Evolutionary conservation across 2,797 vertebrate species (phyloP).

Genomic region (Falco columbarius): DNA sequence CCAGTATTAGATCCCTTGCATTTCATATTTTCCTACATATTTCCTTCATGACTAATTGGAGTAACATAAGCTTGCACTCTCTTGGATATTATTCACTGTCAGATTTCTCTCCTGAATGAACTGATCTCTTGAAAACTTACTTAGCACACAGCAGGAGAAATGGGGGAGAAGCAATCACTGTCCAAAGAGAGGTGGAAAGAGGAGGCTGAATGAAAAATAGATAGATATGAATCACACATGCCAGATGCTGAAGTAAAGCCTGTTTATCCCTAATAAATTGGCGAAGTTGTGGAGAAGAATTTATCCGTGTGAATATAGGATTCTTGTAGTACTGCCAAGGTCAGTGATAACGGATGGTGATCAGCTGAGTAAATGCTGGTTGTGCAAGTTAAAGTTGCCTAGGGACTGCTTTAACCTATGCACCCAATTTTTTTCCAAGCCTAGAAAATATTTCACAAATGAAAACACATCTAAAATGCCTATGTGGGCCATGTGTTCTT

Average conservation of each 20-base stretch:
- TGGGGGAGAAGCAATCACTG: conserved; percentile 43
- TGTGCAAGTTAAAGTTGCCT: conserved; percentile 39
- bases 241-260: conserved; percentile 46
- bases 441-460: conserved; percentile 3
- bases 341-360: conserved; percentile 20
- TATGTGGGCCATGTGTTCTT: not conserved
- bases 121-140: conserved; percentile 50
- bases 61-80: conserved; percentile 13
- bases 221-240: conserved; percentile 61
- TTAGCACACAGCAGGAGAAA: conserved; percentile 49
- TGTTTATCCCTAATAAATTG: conserved; percentile 60
- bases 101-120: conserved; percentile 38
- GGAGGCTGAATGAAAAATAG: conserved; percentile 31
- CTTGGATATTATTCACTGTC: conserved; percentile 45
- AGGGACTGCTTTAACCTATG: conserved; percentile 34
- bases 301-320: conserved; percentile 35
- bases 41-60: conserved; percentile 53
- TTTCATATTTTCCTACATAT: conserved; percentile 31
- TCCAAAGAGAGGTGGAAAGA: conserved; percentile 36
- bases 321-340: conserved; percentile 19
- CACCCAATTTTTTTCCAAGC: not conserved
- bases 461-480: not conserved
- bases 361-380: conserved; percentile 17
- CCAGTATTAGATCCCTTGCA: not conserved
- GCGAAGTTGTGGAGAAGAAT: not conserved